Evolutionary conservation across 2,113 vertebrate genomes (phyloP), one percentile per base, ranked within the genome.

Genomic region (Anser cygnoides): DNA sequence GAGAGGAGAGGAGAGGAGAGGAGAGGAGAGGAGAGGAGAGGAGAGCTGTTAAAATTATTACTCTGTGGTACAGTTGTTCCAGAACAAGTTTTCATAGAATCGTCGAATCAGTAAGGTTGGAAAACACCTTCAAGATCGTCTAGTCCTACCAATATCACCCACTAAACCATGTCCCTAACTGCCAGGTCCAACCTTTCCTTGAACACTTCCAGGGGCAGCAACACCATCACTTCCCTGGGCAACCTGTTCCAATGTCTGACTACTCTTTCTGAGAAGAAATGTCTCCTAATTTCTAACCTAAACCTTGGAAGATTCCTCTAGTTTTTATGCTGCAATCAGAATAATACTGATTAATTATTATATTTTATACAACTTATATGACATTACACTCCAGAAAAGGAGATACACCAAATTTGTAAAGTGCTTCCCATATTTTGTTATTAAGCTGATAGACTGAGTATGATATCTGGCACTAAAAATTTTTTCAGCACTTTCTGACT

Each of bases 1-100:
- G 37, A 39, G 37, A 39, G 37, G 39, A 39, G 39, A 39, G 39
- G 39, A 39, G 39, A 37, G 37, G 37, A 37, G 37, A 37, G 37
- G 37, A 37, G 37, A 37, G 37, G 37, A 37, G 37, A 37, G 37
- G 37, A 37, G 37, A 37, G 37, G 37, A 37, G 37, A 37, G 37
- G 37, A 37, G 35, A 37, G 14, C 2, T 10, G 2, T 52, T 58
- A 16, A 7, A 54, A 22, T 12, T 59, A 55, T 1, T 1, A 3
- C 2, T 46, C 29, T 74, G 17, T 49, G 19, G 8, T 19, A 33
- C 19, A 62, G 9, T 41, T 80, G 11, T 79, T 78, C 73, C 39
- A 9, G 15, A 82, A 61, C 9, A 90, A 65, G 54, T 39, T 39
- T 39, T 39, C 39, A 39, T 39, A 39, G 39, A 39, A 39, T 39